phyloP scores from a whole-genome alignment of 2,888 invertebrate species.

The Melanargia galathea region DNA sequence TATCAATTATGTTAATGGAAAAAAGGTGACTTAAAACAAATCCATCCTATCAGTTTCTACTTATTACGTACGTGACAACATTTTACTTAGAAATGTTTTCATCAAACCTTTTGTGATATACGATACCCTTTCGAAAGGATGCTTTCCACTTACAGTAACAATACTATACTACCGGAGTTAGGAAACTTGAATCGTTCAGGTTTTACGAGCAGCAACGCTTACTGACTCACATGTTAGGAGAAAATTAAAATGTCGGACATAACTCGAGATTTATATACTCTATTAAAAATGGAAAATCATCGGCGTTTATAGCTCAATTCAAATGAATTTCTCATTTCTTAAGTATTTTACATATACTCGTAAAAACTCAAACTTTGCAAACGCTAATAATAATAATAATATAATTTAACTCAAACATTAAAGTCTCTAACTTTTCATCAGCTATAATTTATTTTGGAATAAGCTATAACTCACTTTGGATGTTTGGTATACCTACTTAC shows the following conservation, averaged over 20 bases:
- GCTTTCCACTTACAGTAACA: constrained; percentile 30
- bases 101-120: constrained; percentile 34
- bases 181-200: constrained; percentile 31
- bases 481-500: too few species aligned
- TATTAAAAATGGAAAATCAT: constrained; percentile 4
- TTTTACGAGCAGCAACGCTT: constrained; percentile 32
- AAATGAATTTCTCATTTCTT: too few species aligned
- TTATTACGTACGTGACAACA: constrained; percentile 12
- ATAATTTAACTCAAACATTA: too few species aligned
- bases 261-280: constrained; percentile 20
- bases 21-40: background rate
- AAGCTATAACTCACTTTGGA: too few species aligned
- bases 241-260: constrained; percentile 22
- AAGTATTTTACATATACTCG: too few species aligned
- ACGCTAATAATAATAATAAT: too few species aligned
- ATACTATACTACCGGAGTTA: constrained; percentile 31
- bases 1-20: background rate
- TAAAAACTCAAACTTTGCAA: too few species aligned
- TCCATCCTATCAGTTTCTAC: background rate
- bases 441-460: too few species aligned
- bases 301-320: too few species aligned
- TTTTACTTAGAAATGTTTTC: constrained; percentile 25
- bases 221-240: constrained; percentile 24
- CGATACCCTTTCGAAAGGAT: constrained; percentile 36
- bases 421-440: too few species aligned